Conservation (phyloP, 2,888 invertebrate genomes). For the Lycaena phlaeas region DNA sequence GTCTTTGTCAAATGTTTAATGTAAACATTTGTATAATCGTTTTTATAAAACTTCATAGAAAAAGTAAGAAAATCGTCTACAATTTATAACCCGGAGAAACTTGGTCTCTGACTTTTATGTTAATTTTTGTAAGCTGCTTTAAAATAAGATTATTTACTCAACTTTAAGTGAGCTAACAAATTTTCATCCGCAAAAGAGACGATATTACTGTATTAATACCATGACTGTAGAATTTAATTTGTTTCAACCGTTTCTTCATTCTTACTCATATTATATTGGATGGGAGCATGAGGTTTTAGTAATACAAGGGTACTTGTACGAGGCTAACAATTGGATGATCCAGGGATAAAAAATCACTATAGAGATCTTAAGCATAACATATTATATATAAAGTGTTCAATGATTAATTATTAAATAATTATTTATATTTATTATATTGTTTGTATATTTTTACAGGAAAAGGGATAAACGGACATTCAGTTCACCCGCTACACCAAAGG, state of each 20-base stretch:
- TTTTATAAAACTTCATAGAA: neutral
- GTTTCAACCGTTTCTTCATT: neutral
- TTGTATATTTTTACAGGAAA: too few relatives aligned
- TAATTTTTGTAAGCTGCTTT: conserved; percentile 7
- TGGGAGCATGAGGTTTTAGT: too few relatives aligned
- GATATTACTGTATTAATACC: conserved; percentile 1
- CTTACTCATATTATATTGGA: too few relatives aligned
- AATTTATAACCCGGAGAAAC: conserved; percentile 1
- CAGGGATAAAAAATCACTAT: too few relatives aligned
- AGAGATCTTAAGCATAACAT: too few relatives aligned
- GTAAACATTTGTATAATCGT: neutral
- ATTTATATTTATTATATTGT: too few relatives aligned
- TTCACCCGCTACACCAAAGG: too few relatives aligned
- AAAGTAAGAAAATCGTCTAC: neutral
- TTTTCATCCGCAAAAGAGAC: conserved; percentile 1
- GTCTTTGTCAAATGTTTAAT: neutral
- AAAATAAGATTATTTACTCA: conserved; percentile 6
- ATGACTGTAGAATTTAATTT: neutral
- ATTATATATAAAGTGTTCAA: too few relatives aligned
- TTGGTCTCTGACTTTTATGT: conserved; percentile 4
- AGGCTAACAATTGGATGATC: too few relatives aligned
- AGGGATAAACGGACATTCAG: too few relatives aligned
- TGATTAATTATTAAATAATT: too few relatives aligned
- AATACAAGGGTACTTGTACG: too few relatives aligned
- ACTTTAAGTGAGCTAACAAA: conserved; percentile 4